Evolutionary conservation across 2,113 vertebrate species (phyloP), one percentile per base, ranked within the genome.

Genomic region (Grantiella picta): DNA sequence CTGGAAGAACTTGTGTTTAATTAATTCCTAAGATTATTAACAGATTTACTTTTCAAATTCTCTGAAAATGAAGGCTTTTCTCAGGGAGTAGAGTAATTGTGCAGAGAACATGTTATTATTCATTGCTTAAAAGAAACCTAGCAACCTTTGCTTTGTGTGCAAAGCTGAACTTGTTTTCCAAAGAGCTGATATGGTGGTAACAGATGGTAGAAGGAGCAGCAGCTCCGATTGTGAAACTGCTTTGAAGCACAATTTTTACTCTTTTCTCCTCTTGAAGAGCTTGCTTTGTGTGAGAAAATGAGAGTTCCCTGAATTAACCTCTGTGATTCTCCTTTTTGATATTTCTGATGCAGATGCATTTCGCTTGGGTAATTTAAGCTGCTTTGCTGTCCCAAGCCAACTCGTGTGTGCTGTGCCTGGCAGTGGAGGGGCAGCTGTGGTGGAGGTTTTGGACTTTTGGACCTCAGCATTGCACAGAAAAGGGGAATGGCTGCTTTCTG

Each of bases 11-110:
- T 59, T 73, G 24, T 40, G 13, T 75, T 94, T 84, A 82, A 92
- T 65, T 92, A 66, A 90, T 93, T 96, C 93, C 90, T 90, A 71
- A 90, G 88, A 79, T 81, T 94, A 95, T 92, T 92, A 97, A 71
- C 72, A 88, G 95, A 86, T 94, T 96, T 94, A 86, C 87, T 95
- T 95, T 94, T 94, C 76, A 91, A 78, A 90, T 94, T 94, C 79
- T 89, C 64, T 94, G 93, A 78, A 93, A 95, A 92, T 87, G 19
- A 90, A 54, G 84, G 88, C 90, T 78, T 56, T 84, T 95, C 82
- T 86, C 76, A 61, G 79, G 86, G 90, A 94, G 82, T 75, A 78
- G 72, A 94, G 68, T 93, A 90, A 86, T 88, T 94, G 85, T 83
- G 57, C 56, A 71, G 76, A 89, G 88, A 90, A 90, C 49, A 3